Evolutionary conservation across 2,888 invertebrate genomes (phyloP), one percentile per base, ranked within the genome.

Genomic region (Zelleria hepariella): DNA sequence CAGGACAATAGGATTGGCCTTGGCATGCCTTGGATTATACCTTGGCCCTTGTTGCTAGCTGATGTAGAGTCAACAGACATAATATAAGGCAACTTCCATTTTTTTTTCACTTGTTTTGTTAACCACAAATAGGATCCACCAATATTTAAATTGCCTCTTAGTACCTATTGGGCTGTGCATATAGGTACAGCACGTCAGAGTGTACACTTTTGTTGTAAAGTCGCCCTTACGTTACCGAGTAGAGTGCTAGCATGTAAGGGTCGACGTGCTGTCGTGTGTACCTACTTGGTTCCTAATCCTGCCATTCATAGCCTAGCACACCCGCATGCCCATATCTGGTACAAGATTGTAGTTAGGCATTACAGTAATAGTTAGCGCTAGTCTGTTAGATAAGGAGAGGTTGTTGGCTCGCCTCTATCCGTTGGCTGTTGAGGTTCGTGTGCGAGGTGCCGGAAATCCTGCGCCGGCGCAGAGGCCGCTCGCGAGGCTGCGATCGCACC

Each of bases 401-500:
- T 74, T 74, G 67, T 70, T 70, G 69, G 67, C 65, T 70, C 64
- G 68, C n/a, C 21, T 49, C 49, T 20, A 21, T 54, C 25, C 26
- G 26, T 25, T 18, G 18, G 23, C 15, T 48, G 53, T 57, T 65
- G 66, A 71, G 73, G 75, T 74, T 77, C 74, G 75, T 75, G 78
- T 72, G 75, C 75, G 74, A 68, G 73, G 68, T 83, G 80, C 82
- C 86, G 86, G 86, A 86, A 84, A 86, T 86, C 85, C 85, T 84
- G 83, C 74, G 73, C 55, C 47, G 42, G 48, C 59, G 59, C 69
- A 74, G 77, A 83, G 85, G 85, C 78, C 85, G 74, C 67, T 60
- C 15, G 47, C 69, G 67, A 68, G 68, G 65, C 63, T 42, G 32
- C 10, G 2, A 42, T 10, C 32, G 15, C 10, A 42, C 2, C 15